Conservation (phyloP, 1,140 invertebrate genomes). For the Papilio helenus region DNA sequence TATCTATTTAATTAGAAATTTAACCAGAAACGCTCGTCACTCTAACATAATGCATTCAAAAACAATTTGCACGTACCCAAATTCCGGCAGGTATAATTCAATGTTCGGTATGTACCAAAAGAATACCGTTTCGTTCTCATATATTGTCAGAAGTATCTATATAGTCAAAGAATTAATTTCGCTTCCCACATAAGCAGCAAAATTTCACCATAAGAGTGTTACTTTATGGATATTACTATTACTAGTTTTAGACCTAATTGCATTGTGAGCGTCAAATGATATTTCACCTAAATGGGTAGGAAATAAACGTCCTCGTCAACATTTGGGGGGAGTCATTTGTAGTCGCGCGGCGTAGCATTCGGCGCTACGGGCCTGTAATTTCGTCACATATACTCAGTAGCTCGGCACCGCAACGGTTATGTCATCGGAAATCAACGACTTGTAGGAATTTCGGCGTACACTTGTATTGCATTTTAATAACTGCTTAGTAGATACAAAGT, state of each 20-base stretch:
- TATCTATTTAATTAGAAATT: no score
- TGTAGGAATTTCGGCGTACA: conserved; percentile 35
- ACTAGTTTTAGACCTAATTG: background rate
- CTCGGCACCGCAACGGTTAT: conserved; percentile 29
- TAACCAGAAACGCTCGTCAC: no score
- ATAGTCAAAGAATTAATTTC: background rate
- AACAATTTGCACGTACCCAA: conserved; percentile 7
- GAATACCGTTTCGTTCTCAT: conserved; percentile 34
- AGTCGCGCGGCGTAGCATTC: conserved; percentile 34
- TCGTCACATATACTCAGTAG: conserved; percentile 29
- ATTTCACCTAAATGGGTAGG: background rate
- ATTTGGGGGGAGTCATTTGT: conserved; percentile 29
- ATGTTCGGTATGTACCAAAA: conserved; percentile 27
- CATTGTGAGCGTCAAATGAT: background rate
- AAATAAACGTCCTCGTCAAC: background rate
- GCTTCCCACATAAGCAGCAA: background rate
- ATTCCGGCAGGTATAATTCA: conserved; percentile 2
- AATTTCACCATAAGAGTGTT: background rate
- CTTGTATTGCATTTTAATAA: conserved; percentile 1
- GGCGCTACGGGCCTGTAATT: conserved; percentile 30
- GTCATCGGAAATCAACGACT: conserved; percentile 38
- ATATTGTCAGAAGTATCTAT: conserved; percentile 3
- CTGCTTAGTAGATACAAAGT: background rate
- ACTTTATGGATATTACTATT: background rate
- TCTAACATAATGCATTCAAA: background rate